phyloP scores from a whole-genome alignment of 2,888 invertebrate genomes.

The Bugula neritina region DNA sequence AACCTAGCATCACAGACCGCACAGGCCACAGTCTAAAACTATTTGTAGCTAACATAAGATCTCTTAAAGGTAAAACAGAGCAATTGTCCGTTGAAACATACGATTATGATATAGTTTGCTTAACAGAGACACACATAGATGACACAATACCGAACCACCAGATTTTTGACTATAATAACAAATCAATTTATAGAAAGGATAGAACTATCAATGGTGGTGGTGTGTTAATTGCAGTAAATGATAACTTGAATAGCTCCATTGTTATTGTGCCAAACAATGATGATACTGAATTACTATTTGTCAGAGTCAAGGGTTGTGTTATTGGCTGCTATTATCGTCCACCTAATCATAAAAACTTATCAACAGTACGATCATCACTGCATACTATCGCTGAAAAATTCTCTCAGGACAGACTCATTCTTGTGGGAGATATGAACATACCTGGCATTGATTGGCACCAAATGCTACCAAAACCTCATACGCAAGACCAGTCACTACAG shows the following conservation, averaged over 20 bases:
- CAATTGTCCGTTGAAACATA: background rate
- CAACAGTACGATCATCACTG: too few species aligned
- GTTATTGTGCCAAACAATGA: background rate
- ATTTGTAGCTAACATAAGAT: too few species aligned
- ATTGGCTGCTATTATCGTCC: slow-evolving; percentile 8
- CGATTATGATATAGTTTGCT: slow-evolving; percentile 7
- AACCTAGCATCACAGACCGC: too few species aligned
- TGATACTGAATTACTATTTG: slow-evolving; percentile 14
- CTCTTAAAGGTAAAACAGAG: too few species aligned
- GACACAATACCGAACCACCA: background rate
- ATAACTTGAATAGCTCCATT: too few species aligned
- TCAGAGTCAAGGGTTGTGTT: background rate
- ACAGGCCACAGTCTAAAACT: too few species aligned
- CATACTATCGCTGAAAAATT: too few species aligned
- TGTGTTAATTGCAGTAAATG: background rate
- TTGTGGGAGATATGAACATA: too few species aligned
- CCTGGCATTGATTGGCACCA: too few species aligned
- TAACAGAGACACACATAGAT: background rate
- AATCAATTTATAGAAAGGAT: slow-evolving; percentile 8
- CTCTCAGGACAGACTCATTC: too few species aligned
- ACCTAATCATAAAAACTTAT: background rate
- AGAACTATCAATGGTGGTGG: background rate
- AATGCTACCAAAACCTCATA: too few species aligned
- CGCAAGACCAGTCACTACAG: too few species aligned
- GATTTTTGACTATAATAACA: slow-evolving; percentile 12